Base-by-base conservation (phyloP, 2,888 invertebrate species). In the Spisula subtruncata region DNA sequence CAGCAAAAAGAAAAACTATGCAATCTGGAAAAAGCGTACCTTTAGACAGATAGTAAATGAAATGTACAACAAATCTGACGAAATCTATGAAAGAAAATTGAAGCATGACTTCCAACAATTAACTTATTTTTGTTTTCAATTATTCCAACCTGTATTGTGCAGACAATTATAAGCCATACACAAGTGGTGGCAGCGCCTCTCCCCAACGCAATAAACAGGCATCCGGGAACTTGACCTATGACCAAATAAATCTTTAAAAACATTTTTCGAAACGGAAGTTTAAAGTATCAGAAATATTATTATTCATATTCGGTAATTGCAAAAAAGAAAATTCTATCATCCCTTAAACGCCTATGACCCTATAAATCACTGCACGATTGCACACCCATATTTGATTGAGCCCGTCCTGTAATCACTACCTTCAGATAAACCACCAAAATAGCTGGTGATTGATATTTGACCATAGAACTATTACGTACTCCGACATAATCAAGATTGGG, bases 361-460 rank as follows among this genome's bases (percentile, higher is more conserved):
- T 66, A 25, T 66, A n/a, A 66, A 66, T 66, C 60, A 25, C 12
- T 12, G 51, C 25, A 25, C 60, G n/a, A 25, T 25, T 12, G 51
- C 25, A 25, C 60, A 25, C 60, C 60, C 25, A n/a, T 66, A 66
- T 66, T 66, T 66, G 25, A 25, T 4, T 25, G 60, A 66, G n/a
- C 60, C 41, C 10, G 60, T 66, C 60, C 60, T 25, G 60, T 20
- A 66, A 6, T 66, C 25, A 12, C 60, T 66, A 41, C 60, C 60
- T 25, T 66, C 8, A 66, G 25, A 66, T 66, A 66, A 66, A 25
- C 60, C 51, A 51, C 51, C 16, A 51, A 12, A 66, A 10, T 66
- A 66, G 60, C 25, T 25, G 0, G 25, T 66, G 60, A 66, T 66
- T 66, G 60, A 66, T n/a, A 66, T n/a, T 66, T 66, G 60, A 66